Base-by-base conservation (phyloP, 2,113 vertebrate genomes). In the Engystomops pustulosus region DNA sequence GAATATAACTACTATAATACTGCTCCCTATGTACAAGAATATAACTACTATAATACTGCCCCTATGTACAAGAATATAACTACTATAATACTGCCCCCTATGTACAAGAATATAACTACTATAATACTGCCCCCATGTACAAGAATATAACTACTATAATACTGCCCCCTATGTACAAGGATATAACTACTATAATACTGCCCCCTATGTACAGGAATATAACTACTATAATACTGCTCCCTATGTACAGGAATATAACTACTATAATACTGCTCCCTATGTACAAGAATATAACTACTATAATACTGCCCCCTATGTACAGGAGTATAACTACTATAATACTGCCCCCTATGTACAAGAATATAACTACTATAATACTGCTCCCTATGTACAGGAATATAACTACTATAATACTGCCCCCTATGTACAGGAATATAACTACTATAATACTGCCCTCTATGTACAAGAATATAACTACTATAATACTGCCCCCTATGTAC, bases 301-400 rank as follows among this genome's bases (percentile, higher is more conserved):
- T 58, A 58, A 58, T 58, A 58, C 53, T 58, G n/a, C 53, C 3
- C n/a, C 53, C 53, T 23, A 58, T 58, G 8, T 58, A 58, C 53
- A 58, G 25, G 53, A 58, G 25, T 58, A 58, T 58, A 58, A 58
- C 53, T 58, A 58, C 53, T 58, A 58, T 58, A 58, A 58, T 58
- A 58, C 53, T 58, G n/a, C n/a, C 18, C n/a, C 47, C 53, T 58
- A 58, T 58, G 23, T 58, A 58, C 53, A 58, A 58, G n/a, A 58
- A 58, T 58, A 58, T 58, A 58, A 58, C 53, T 23, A 58, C 53
- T 58, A 55, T 55, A 55, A 55, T 55, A 55, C 51, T 55, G 20
- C 51, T 8, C 51, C n/a, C 51, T 55, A 55, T 55, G 20, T 55
- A 55, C 51, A 55, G 23, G 51, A 55, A 55, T 55, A 55, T 55